Conservation (phyloP, 2,888 invertebrate genomes). For the Vandiemenella viatica region DNA sequence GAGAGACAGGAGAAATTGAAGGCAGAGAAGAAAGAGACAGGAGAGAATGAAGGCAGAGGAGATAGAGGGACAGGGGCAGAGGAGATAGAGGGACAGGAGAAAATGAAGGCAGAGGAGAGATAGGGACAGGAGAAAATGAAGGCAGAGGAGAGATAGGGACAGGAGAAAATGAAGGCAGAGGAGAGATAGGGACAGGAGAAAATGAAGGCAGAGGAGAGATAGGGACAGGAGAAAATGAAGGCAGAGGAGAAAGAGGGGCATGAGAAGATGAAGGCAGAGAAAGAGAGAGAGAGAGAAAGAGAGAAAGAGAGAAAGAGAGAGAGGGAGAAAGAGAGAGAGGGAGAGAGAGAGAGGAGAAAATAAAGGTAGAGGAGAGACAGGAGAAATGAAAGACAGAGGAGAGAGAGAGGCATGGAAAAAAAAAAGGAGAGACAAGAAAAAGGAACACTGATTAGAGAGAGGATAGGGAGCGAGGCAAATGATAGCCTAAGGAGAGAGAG, state of each 20-base stretch:
- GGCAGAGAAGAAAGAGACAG: too few species aligned
- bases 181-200: too few species aligned
- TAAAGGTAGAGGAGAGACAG: not conserved
- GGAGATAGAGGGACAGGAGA: too few species aligned
- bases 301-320: not conserved
- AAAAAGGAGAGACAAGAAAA: not conserved
- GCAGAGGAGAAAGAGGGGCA: not conserved
- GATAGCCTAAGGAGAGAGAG: not conserved
- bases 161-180: too few species aligned
- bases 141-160: too few species aligned
- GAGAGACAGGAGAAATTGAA: too few species aligned
- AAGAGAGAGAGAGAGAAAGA: not conserved
- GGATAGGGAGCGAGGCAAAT: not conserved
- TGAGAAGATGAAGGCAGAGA: too few species aligned
- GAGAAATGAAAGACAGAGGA: not conserved
- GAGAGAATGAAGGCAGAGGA: too few species aligned
- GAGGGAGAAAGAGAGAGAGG: not conserved
- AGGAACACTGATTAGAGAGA: not conserved
- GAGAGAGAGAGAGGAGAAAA: too few species aligned
- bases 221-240: not conserved
- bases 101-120: too few species aligned
- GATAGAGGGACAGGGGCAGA: too few species aligned
- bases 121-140: too few species aligned
- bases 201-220: not conserved
- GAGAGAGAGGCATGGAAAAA: not conserved